Evolutionary conservation across 2,797 vertebrate species (phyloP), one percentile per base, ranked within the genome.

Genomic region (Poecile montanus): DNA sequence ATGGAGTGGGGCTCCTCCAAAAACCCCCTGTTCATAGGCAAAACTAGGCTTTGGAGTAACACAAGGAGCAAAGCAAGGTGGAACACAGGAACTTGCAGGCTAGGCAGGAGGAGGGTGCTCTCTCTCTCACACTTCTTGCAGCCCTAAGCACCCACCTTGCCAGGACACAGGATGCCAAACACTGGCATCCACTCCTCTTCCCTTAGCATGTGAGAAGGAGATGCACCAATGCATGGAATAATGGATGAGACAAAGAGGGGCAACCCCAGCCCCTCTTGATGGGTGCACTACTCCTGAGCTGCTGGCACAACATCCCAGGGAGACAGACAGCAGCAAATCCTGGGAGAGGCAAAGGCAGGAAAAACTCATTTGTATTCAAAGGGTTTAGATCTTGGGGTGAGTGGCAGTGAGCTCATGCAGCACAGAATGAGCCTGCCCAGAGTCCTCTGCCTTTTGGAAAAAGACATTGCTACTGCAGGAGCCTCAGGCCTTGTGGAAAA

Each of bases 381-480:
- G 29, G 38, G 26, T 17, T 83, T 79, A 53, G 51, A 60, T 88
- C 48, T 36, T 2, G 0, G 42, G 32, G 34, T 2, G 7, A 61
- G 6, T 16, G 19, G 44, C 71, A 73, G 44, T 2, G 4, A 78
- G 51, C n/a, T 72, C 58, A 51, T 73, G 58, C 77, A 84, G 70
- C 7, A 21, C 66, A 53, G 79, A 73, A 78, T 18, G 54, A 60
- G 77, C 40, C 58, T 51, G 48, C 27, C 53, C 18, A 6, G 3
- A 65, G 48, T 42, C 40, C 66, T 56, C 62, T 58, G 63, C 77
- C 70, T 91, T 81, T 73, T 76, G 76, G 66, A 63, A 84, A 82
- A 70, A 79, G 63, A 23, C 1, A 1, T 6, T 75, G 40, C 40
- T 78, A 11, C 13, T 3, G 2, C 51, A 7, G 1, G 17, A 76